Base-by-base conservation (phyloP, 1,140 invertebrate species). In the Brachionus paranguensis region DNA sequence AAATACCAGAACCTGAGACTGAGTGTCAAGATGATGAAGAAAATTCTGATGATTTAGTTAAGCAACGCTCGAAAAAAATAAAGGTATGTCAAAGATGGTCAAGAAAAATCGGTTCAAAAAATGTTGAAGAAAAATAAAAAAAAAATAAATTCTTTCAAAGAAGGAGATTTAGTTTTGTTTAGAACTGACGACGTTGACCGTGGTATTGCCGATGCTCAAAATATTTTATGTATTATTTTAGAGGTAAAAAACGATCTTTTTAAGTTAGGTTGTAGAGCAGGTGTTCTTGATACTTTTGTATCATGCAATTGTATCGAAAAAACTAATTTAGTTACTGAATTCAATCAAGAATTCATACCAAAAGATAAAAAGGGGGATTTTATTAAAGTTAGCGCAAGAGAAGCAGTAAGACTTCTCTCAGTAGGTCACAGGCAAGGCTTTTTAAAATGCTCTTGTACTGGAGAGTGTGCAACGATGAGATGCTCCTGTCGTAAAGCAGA, bases 11-110 rank as follows among this genome's bases (percentile, higher is more conserved):
- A 1, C 24, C 24, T 24, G 24, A 24, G 24, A 24, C 24, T 24
- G 24, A 24, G 24, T 24, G 24, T 24, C 1, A 24, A 24, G 24
- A 24, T 24, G 24, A 24, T 24, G 24, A 24, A 24, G 24, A 24
- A 24, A 24, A 24, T 24, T 24, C 24, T 24, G 24, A 24, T 24
- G 24, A 24, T 24, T 24, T 24, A 24, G 24, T 24, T 24, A 24
- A 24, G 24, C 24, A 24, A 24, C 24, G 24, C 24, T 24, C 24
- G 24, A n/a, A 47, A 47, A 12, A 86, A 86, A 45, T 50, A 27
- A 24, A 27, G 20, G 5, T 11, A 65, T 10, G 29, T 33, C 29
- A 33, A 33, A 33, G 29, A 33, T 33, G 29, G 29, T 33, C 29
- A 33, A 33, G 29, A 33, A 33, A 33, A 33, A 33, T 33, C 29